phyloP scores from a whole-genome alignment of 2,113 vertebrate genomes.

The Rhabdomys dilectus region DNA sequence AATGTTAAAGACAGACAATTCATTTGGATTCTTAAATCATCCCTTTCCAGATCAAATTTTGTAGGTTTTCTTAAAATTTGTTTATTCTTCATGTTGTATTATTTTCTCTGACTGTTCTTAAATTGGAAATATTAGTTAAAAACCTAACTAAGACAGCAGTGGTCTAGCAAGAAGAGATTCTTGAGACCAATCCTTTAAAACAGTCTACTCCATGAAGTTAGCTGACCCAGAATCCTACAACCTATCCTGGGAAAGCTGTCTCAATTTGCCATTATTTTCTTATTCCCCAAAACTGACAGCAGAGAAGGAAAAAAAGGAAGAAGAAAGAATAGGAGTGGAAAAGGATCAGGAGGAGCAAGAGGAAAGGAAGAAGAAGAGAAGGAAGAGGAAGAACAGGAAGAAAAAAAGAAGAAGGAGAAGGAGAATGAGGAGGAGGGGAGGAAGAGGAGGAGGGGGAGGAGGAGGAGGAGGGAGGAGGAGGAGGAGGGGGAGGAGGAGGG shows the following conservation, averaged over 20 bases:
- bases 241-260: background rate
- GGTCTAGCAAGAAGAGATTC: background rate
- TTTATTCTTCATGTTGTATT: background rate
- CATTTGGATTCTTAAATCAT: background rate
- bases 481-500: too few species aligned
- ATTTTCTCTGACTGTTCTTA: background rate
- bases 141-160: background rate
- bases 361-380: too few species aligned
- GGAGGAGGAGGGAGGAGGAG: too few species aligned
- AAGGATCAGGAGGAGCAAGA: too few species aligned
- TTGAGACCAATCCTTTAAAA: background rate
- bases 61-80: background rate
- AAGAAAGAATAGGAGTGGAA: too few species aligned
- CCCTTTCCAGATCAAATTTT: background rate
- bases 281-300: background rate
- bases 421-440: too few species aligned
- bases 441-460: too few species aligned
- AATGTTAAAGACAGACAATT: background rate
- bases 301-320: background rate
- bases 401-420: too few species aligned
- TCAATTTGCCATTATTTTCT: background rate
- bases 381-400: too few species aligned
- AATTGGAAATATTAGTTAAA: background rate
- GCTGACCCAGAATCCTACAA: background rate
- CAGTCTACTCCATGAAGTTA: background rate